Conservation (phyloP, 53 echinoderm and acorn worm species). For the Apostichopus leukothele region DNA sequence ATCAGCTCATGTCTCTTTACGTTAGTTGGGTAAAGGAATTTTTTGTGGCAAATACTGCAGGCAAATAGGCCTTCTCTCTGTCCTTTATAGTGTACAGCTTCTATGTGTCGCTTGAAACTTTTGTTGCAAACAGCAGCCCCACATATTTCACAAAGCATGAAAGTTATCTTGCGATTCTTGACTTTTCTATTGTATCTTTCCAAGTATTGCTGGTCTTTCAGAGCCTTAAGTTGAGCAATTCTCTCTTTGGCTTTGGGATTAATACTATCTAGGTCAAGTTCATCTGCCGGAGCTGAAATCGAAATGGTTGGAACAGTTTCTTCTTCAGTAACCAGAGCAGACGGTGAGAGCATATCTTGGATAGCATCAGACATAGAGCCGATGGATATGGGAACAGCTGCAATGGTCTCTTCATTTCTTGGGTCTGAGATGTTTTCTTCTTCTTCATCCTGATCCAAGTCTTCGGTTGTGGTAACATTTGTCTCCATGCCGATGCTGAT, state of each 20-base stretch:
- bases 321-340: background rate
- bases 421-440: too few relatives aligned
- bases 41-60: background rate
- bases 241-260: background rate
- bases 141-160: constrained; percentile 19
- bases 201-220: background rate
- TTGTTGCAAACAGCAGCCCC: background rate
- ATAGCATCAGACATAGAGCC: background rate
- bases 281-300: background rate
- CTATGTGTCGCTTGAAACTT: background rate
- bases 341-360: background rate
- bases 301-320: background rate
- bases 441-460: too few relatives aligned
- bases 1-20: background rate
- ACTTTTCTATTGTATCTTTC: background rate
- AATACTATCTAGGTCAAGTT: background rate
- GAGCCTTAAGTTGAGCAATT: background rate
- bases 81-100: background rate
- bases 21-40: background rate
- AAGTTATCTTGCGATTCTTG: too few relatives aligned
- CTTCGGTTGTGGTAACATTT: too few relatives aligned
- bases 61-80: background rate
- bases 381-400: background rate
- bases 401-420: too few relatives aligned
- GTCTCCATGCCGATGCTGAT: background rate